Percentiles rank a stretch among this genome's conserved stretches.
Evolutionary conservation across 2,888 invertebrate species (phyloP).

Genomic region (Andrena camellia): DNA sequence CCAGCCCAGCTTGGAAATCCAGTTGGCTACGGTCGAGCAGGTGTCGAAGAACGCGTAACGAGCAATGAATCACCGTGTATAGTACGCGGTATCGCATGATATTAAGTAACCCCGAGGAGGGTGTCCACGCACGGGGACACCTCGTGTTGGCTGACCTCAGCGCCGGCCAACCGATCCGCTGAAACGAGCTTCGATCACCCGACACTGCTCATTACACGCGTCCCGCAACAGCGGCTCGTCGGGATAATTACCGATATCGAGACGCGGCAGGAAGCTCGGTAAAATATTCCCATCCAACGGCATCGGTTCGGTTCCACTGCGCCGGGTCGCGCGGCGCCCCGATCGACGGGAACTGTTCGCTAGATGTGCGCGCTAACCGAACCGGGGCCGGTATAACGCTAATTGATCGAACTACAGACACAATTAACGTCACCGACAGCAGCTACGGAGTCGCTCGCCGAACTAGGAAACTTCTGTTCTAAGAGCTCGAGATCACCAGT

Average conservation of each 20-base stretch:
- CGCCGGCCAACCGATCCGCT: conserved; percentile 68
- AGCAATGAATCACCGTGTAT: conserved; percentile 37
- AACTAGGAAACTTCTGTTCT: conserved; percentile 38
- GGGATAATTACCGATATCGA: conserved; percentile 73
- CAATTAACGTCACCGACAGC: conserved; percentile 59
- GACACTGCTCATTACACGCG: conserved; percentile 75
- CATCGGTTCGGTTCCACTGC: conserved; percentile 13
- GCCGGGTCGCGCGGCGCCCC: not conserved
- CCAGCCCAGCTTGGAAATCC: conserved; percentile 32
- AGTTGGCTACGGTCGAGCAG: conserved; percentile 45
- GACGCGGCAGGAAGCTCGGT: conserved; percentile 21
- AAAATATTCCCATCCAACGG: conserved; percentile 19
- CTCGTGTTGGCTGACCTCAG: conserved; percentile 67
- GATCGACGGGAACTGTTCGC: conserved; percentile 2
- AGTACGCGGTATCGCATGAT: conserved; percentile 58
- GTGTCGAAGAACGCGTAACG: conserved; percentile 52
- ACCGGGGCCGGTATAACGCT: conserved; percentile 44
- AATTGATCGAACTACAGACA: conserved; percentile 61
- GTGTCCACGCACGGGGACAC: conserved; percentile 60
- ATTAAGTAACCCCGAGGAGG: conserved; percentile 62
- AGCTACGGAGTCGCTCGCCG: conserved; percentile 17
- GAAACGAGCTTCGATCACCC: conserved; percentile 74
- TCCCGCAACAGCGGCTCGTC: conserved; percentile 53
- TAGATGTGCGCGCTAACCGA: conserved; percentile 34
- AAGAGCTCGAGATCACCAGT: conserved; percentile 16